Percentiles rank a stretch among this genome's conserved stretches.
phyloP scores from a whole-genome alignment of 2,888 invertebrate species.

The Ecdyonurus torrentis region DNA sequence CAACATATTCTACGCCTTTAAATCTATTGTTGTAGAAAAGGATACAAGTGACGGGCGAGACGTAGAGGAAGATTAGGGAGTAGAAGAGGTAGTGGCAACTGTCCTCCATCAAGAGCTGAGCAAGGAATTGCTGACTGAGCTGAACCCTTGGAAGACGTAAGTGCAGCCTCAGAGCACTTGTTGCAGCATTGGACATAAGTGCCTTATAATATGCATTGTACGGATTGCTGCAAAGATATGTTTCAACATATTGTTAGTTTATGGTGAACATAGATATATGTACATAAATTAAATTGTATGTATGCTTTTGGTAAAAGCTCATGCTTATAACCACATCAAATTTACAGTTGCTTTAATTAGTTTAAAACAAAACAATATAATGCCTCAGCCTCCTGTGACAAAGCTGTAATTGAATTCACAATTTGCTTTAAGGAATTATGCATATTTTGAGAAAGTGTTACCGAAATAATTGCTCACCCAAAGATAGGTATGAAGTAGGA shows the following conservation, averaged over 20 bases:
- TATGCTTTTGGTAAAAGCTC: too few species aligned
- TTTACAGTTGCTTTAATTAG: too few species aligned
- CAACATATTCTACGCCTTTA: background rate
- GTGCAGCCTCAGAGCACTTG: constrained; percentile 85
- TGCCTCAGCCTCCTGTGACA: background rate
- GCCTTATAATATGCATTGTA: constrained; percentile 81
- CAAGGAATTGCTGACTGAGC: constrained; percentile 67
- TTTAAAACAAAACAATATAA: background rate
- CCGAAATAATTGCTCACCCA: constrained; percentile 46
- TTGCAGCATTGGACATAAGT: constrained; percentile 82
- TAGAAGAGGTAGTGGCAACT: constrained; percentile 95
- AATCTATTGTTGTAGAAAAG: constrained; percentile 32
- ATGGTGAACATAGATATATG: too few species aligned
- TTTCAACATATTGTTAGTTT: too few species aligned
- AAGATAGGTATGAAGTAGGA: constrained; percentile 77
- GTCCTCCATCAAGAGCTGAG: constrained; percentile 66
- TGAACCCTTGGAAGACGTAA: constrained; percentile 78
- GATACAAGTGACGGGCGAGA: constrained; percentile 77
- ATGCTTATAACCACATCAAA: too few species aligned
- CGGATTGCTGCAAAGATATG: constrained; percentile 44
- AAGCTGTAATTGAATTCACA: too few species aligned
- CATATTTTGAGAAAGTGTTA: constrained; percentile 6
- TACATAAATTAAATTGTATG: too few species aligned
- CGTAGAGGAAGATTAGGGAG: constrained; percentile 85
- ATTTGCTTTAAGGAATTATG: background rate